Evolutionary conservation across 1,140 invertebrate species (phyloP).

Genomic region (Drosophila rhopaloa): DNA sequence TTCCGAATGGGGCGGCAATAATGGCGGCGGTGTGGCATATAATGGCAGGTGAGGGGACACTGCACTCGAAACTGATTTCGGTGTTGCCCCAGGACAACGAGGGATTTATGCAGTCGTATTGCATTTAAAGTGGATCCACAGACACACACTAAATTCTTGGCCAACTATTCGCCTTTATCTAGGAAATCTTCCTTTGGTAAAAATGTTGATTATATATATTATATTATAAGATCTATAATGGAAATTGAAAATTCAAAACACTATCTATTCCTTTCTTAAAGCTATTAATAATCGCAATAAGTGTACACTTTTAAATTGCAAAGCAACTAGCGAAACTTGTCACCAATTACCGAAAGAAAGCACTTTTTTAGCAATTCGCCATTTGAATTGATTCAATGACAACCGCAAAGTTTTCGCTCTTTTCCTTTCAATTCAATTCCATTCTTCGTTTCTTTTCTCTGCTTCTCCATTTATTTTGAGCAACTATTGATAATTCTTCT

Average conservation of each 20-base stretch:
- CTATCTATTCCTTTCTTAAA: too few relatives aligned
- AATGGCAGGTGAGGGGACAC: constrained; percentile 27
- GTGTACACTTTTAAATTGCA: neutral
- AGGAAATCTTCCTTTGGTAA: too few relatives aligned
- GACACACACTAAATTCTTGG: too few relatives aligned
- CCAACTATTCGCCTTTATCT: too few relatives aligned
- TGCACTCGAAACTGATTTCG: constrained; percentile 37
- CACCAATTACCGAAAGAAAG: constrained; percentile 20
- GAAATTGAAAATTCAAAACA: too few relatives aligned
- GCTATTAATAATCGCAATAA: neutral
- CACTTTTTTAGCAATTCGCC: constrained; percentile 6
- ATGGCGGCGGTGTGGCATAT: constrained; percentile 4
- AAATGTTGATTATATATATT: too few relatives aligned
- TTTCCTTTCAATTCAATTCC: constrained; percentile 21
- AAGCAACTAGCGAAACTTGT: neutral
- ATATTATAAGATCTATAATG: too few relatives aligned
- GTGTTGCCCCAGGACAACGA: constrained; percentile 14
- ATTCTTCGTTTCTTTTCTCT: neutral
- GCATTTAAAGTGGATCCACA: neutral
- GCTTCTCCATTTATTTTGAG: constrained; percentile 1
- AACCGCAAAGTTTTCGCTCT: constrained; percentile 50
- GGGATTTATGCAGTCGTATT: constrained; percentile 22
- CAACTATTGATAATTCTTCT: constrained; percentile 36
- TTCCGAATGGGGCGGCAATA: neutral
- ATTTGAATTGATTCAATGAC: constrained; percentile 55